Conservation (phyloP, 2,797 vertebrate species). For the Alectoris magna region DNA sequence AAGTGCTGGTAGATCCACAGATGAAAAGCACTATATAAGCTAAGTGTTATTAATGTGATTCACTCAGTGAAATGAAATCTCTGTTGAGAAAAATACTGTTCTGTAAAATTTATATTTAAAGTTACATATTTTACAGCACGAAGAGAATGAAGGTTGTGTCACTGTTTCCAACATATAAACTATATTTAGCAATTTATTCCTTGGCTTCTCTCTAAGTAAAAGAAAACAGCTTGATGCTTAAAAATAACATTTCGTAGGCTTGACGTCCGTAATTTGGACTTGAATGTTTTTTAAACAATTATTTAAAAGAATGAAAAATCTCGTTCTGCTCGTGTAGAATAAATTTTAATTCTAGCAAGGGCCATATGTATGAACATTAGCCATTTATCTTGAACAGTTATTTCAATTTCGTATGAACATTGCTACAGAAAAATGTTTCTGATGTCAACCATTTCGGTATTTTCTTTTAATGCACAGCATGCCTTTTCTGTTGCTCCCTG, state of each 20-base stretch:
- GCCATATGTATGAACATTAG: background rate
- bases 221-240: conserved; percentile 70
- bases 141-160: conserved; percentile 69
- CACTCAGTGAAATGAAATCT: conserved; percentile 72
- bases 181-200: conserved; percentile 73
- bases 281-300: conserved; percentile 56
- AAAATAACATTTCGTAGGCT: conserved; percentile 73
- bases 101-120: conserved; percentile 67
- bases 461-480: background rate
- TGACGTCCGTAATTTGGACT: conserved; percentile 56
- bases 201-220: conserved; percentile 68
- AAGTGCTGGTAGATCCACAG: conserved; percentile 62
- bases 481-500: background rate
- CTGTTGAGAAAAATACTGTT: conserved; percentile 63
- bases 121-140: conserved; percentile 67
- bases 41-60: conserved; percentile 74
- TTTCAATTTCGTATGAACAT: background rate
- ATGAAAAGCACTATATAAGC: conserved; percentile 67
- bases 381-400: conserved; percentile 28
- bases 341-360: background rate
- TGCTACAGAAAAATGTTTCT: conserved; percentile 1
- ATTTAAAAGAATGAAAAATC: conserved; percentile 59
- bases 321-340: conserved; percentile 25
- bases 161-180: conserved; percentile 69
- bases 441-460: background rate